Evolutionary conservation across 1,140 invertebrate species (phyloP).

Genomic region (Dryas iulia): DNA sequence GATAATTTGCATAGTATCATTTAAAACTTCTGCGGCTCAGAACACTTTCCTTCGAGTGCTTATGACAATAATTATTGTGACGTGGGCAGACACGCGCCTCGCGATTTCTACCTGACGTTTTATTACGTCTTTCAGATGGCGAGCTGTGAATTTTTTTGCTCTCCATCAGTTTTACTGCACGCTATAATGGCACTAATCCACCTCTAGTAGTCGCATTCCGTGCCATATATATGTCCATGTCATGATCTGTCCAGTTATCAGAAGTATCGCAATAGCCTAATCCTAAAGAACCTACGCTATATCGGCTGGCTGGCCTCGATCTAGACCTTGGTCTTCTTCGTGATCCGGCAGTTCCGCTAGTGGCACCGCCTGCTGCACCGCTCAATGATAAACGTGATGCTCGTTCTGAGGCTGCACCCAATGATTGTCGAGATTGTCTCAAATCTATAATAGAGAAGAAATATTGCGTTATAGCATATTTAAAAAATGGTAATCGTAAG

Average conservation of each 20-base stretch:
- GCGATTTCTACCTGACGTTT: slow-evolving; percentile 48
- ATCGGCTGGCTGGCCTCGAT: slow-evolving; percentile 81
- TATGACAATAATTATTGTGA: background rate
- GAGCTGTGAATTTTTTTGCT: slow-evolving; percentile 42
- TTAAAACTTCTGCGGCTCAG: background rate
- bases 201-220: slow-evolving; percentile 92
- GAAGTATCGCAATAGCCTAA: slow-evolving; percentile 91
- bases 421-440: slow-evolving; percentile 89
- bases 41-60: background rate
- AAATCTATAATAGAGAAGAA: slow-evolving; percentile 82
- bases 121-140: slow-evolving; percentile 34
- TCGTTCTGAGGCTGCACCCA: slow-evolving; percentile 89
- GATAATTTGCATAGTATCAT: background rate
- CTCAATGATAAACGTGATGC: slow-evolving; percentile 86
- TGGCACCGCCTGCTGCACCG: slow-evolving; percentile 80
- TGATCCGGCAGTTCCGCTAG: slow-evolving; percentile 82
- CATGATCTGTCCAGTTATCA: slow-evolving; percentile 97
- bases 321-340: slow-evolving; percentile 84
- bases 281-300: slow-evolving; percentile 86
- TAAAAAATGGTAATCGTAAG: background rate
- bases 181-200: slow-evolving; percentile 90
- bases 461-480: background rate
- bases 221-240: slow-evolving; percentile 97
- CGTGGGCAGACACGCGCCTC: slow-evolving; percentile 35
- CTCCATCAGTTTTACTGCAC: slow-evolving; percentile 47